Conservation (phyloP, 2,797 vertebrate species). For the Zenarchopterus dispar region DNA sequence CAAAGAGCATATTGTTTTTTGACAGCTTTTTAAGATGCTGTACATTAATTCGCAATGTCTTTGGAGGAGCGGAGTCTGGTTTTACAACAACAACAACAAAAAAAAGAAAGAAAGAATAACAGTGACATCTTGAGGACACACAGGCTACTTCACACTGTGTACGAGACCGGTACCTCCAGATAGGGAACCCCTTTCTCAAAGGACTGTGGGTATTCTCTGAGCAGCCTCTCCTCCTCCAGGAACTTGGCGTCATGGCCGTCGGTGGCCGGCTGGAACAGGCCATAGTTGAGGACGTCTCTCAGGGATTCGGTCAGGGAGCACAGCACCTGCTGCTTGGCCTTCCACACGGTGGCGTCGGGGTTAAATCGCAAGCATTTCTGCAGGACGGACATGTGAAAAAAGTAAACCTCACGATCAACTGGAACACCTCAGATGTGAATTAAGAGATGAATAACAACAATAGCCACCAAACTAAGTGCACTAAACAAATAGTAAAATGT, state of each 20-base stretch:
- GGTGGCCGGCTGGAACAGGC: constrained; percentile 93
- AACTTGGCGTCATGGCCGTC: constrained; percentile 94
- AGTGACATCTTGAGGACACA: constrained; percentile 34
- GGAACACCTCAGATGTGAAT: too few relatives aligned
- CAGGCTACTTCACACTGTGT: not conserved
- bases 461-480: too few relatives aligned
- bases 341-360: constrained; percentile 93
- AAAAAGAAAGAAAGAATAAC: constrained; percentile 1
- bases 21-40: not conserved
- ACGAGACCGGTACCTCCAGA: constrained; percentile 84
- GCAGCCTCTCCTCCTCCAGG: constrained; percentile 92
- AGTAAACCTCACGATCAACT: too few relatives aligned
- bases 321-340: constrained; percentile 94
- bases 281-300: constrained; percentile 93
- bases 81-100: not conserved
- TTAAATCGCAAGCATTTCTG: constrained; percentile 96
- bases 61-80: not conserved
- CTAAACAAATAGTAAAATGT: too few relatives aligned
- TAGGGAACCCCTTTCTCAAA: constrained; percentile 95
- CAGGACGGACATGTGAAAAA: constrained; percentile 13
- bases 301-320: constrained; percentile 93
- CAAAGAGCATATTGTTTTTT: not conserved
- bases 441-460: too few relatives aligned
- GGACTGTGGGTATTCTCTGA: constrained; percentile 93
- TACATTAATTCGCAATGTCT: not conserved